Evolutionary conservation across 1,140 invertebrate species (phyloP).

Genomic region (Rhagoletis pomonella): DNA sequence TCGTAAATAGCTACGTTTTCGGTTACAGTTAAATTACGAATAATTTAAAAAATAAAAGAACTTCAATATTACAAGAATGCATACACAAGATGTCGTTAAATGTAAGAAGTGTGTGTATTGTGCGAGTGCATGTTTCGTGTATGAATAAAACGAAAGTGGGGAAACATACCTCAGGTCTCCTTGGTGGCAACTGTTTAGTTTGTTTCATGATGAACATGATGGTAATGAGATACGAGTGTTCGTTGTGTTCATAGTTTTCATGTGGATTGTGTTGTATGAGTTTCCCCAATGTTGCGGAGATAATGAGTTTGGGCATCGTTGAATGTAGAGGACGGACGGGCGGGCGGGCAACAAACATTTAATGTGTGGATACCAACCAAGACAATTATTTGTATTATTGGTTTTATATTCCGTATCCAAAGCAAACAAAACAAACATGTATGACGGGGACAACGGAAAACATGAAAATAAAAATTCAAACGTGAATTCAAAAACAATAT

Average conservation of each 20-base stretch:
- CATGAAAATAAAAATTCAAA: slow-evolving; percentile 25
- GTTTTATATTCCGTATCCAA: slow-evolving; percentile 36
- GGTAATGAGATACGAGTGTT: slow-evolving; percentile 42
- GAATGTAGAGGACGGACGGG: background rate
- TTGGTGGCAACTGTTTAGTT: slow-evolving; percentile 81
- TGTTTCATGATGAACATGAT: slow-evolving; percentile 56
- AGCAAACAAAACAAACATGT: slow-evolving; percentile 44
- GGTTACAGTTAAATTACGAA: background rate
- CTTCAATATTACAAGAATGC: background rate
- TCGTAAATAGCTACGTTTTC: background rate
- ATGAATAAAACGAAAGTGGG: slow-evolving; percentile 52
- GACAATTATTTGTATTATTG: slow-evolving; percentile 9
- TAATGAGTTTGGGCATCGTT: slow-evolving; percentile 41
- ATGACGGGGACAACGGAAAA: slow-evolving; percentile 47
- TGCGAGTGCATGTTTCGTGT: background rate
- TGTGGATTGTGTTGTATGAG: slow-evolving; percentile 57
- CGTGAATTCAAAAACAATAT: slow-evolving; percentile 3
- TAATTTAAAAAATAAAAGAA: slow-evolving; percentile 22
- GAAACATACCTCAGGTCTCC: slow-evolving; percentile 87
- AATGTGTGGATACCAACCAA: slow-evolving; percentile 5
- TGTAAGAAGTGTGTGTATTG: background rate
- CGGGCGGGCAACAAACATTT: slow-evolving; percentile 39
- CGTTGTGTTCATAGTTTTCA: slow-evolving; percentile 53
- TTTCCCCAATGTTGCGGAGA: slow-evolving; percentile 42
- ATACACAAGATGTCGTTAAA: slow-evolving; percentile 23